Base-by-base conservation (phyloP, 2,888 invertebrate genomes). In the Eupithecia insigniata region DNA sequence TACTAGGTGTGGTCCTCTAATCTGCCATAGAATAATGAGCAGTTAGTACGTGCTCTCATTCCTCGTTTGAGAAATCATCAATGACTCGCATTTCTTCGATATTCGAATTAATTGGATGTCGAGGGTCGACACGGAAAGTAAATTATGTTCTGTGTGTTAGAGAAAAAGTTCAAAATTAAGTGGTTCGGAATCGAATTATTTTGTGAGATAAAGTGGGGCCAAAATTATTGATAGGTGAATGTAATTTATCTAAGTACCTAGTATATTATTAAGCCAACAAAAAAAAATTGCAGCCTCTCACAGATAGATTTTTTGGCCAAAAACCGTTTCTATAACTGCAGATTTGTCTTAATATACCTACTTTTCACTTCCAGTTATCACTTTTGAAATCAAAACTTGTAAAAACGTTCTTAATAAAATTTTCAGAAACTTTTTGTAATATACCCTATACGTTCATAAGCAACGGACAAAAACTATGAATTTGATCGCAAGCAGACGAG, bases 41-140 rank as follows among this genome's bases (percentile, higher is more conserved):
- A 71, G 36, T 66, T 39, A 65, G 66, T 60, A 39, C 34, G 7
- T 22, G 46, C 39, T 70, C 67, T 43, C 67, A 36, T 66, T 71
- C 34, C 43, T 71, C 66, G 68, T 70, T 72, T 64, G 60, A 51
- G 73, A 62, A 68, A 73, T 68, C 73, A 73, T 70, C 73, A 66
- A 51, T 46, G 66, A 64, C 36, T 68, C 55, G 32, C 60, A 73
- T 73, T 68, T 70, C 70, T 51, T 36, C 39, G 30, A 30, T 65
- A 70, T 70, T 73, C 62, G 67, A 60, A 65, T 70, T 67, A 66
- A 72, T 72, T 69, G 66, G 64, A 65, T 65, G 67, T 43, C 36
- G 67, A 39, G 66, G 65, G 66, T 68, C 67, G 69, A 34, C 72
- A 66, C 61, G 30, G 30, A 61, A 22, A 39, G 30, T 51, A 32